A percentile compares a stretch with the other conserved stretches of the same genome.
Conservation (phyloP, 2,113 vertebrate genomes). For the Alaudala cheleensis region DNA sequence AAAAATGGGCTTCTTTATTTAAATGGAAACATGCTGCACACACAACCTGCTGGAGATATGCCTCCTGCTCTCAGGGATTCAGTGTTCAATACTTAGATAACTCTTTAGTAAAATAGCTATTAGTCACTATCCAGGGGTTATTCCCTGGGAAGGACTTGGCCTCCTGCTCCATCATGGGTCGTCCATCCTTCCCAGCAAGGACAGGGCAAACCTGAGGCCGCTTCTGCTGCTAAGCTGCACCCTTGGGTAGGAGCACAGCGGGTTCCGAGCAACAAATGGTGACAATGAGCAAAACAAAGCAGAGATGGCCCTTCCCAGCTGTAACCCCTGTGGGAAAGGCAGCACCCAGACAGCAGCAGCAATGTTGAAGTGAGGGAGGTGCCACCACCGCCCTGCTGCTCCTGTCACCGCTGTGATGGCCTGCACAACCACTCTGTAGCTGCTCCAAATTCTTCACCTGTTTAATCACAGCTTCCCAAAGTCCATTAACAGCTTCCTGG, state of each 20-base stretch:
- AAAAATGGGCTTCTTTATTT: background rate
- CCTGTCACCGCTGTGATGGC: fast-evolving
- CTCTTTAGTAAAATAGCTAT: background rate
- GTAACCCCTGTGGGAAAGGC: background rate
- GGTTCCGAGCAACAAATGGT: fast-evolving
- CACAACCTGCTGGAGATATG: background rate
- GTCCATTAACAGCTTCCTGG: background rate
- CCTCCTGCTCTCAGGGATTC: no score
- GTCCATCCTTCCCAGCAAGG: background rate
- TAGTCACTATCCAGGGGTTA: background rate
- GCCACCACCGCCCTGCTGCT: background rate
- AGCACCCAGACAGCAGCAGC: no score
- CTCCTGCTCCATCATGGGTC: fast-evolving
- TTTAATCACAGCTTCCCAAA: background rate
- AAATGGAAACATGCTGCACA: background rate
- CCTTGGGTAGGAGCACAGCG: background rate
- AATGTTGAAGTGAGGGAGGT: background rate
- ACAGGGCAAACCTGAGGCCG: fast-evolving
- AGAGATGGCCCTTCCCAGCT: background rate
- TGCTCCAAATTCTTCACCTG: background rate
- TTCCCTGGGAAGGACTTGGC: fast-evolving
- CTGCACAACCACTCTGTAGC: background rate
- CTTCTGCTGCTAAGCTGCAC: background rate
- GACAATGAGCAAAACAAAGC: background rate
- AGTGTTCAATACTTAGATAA: background rate